Base-by-base conservation (phyloP, 2,113 vertebrate species). In the Eudorcas thomsonii region DNA sequence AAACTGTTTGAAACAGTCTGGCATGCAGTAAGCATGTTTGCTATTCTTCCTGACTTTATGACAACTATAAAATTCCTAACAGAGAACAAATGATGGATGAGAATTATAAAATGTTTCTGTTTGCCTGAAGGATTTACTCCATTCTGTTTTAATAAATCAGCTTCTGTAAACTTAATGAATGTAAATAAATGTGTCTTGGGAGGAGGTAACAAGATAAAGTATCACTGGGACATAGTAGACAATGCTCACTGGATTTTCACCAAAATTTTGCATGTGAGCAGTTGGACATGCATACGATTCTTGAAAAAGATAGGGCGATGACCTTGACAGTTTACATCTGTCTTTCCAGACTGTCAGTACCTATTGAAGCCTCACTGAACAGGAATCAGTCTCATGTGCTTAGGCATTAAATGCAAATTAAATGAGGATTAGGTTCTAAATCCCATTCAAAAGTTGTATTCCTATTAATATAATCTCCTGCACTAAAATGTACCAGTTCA, bases 41-140 rank as follows among this genome's bases (percentile, higher is more conserved):
- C 48, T 91, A 43, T 96, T 91, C 54, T 86, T 94, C 39, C 36
- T 28, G 62, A 93, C 33, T 93, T 98, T 97, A 94, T 89, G 71
- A 64, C 88, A 82, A 83, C 60, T 80, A 59, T 95, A 89, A 94
- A 96, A 94, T 83, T 91, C 67, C 55, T 96, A 86, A 74, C 43
- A 59, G 28, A 97, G 89, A 92, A 91, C 95, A 93, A 95, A 94
- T 87, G 91, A 97, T 89, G 50, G 96, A 93, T 97, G 78, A 93
- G 93, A 88, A 95, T 91, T 93, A 45, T 93, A 98, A 97, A 97
- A 91, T 74, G 78, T 94, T 93, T 94, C 50, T 96, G 50, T 97
- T 97, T 91, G 91, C 94, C 89, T 90, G 52, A 87, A 98, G 78
- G 86, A 93, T 96, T 93, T 91, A 83, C 71, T 97, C 33, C 14